Evolutionary conservation across 2,888 invertebrate genomes (phyloP), one percentile per base, ranked within the genome.

Genomic region (Apamea monoglypha): DNA sequence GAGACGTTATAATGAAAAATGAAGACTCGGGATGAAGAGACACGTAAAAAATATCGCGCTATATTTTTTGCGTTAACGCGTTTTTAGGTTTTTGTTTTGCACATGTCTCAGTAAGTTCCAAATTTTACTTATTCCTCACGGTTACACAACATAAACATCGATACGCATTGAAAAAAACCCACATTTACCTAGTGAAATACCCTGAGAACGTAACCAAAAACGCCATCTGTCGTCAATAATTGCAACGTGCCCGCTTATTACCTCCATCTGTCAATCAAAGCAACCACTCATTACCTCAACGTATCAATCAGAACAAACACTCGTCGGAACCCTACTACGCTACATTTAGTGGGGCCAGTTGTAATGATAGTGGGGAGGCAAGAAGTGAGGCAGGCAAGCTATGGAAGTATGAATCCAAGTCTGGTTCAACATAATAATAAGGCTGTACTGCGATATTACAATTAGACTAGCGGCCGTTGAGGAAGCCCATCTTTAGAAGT

Each of bases 191-290:
- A 8, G 1, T 61, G 47, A 36, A 50, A 44, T 36, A 36, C 32
- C 75, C 12, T 71, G 82, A 63, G 82, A 84, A 76, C 21, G 36
- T n/a, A 50, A 40, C 63, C 29, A 29, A 64, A 56, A 67, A 18
- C 84, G 85, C 76, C 80, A 85, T 83, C 83, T 80, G 80, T 73
- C 68, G 76, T 18, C 18, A 21, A 6, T 32, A 29, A 32, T 32
- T 36, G 50, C 50, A 67, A 64, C 80, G 21, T 40, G 53, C 0
- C 71, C 36, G 47, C 53, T 76, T 66, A 72, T 79, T 83, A 85
- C 56, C 18, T 56, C 64, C 10, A 61, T 14, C 64, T 76, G 66
- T 44, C 75, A 64, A 68, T 82, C 64, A 71, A 47, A 71, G 56
- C n/a, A 64, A 63, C 50, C 70, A 36, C 32, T 82, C n/a, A 86